A percentile compares a stretch with the other conserved stretches of the same genome.
Conservation (phyloP, 2,113 vertebrate species). For the Seriola dumerili region DNA sequence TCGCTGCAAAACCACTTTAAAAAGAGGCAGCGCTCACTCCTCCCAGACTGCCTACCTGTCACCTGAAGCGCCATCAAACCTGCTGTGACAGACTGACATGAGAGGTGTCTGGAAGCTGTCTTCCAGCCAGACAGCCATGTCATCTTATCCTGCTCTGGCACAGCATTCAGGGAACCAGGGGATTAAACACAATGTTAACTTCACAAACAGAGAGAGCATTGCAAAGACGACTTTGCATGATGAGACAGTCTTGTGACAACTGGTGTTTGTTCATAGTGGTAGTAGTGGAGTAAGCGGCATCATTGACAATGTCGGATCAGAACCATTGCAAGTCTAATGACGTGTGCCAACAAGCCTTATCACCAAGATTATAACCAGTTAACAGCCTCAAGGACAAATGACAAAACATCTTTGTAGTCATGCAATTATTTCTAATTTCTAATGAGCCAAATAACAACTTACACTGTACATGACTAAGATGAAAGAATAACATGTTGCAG, state of each 20-base stretch:
- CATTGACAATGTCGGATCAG: conserved; percentile 16
- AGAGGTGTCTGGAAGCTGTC: conserved; percentile 71
- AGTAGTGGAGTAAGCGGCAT: not conserved
- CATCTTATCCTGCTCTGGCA: conserved; percentile 65
- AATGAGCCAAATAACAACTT: conserved; percentile 25
- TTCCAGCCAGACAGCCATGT: conserved; percentile 73
- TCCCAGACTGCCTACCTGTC: conserved; percentile 70
- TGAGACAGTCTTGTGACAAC: conserved; percentile 49
- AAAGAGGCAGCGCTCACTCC: conserved; percentile 58
- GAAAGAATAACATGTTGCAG: not conserved
- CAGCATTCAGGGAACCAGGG: conserved; percentile 53
- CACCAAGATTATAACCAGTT: conserved; percentile 17
- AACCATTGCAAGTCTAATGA: conserved; percentile 41
- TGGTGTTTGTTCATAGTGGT: conserved; percentile 41
- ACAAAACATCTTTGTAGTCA: conserved; percentile 26
- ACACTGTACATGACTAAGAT: not conserved
- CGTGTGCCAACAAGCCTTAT: conserved; percentile 28
- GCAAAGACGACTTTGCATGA: conserved; percentile 37
- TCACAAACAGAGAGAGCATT: conserved; percentile 44
- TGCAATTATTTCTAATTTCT: conserved; percentile 7
- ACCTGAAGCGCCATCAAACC: conserved; percentile 68
- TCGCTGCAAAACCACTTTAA: conserved; percentile 60
- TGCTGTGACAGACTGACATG: conserved; percentile 74
- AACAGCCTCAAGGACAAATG: conserved; percentile 22
- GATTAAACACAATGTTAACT: conserved; percentile 63